Base-by-base conservation (phyloP, 2,113 vertebrate species). In the Epinephelus cyanopodus region DNA sequence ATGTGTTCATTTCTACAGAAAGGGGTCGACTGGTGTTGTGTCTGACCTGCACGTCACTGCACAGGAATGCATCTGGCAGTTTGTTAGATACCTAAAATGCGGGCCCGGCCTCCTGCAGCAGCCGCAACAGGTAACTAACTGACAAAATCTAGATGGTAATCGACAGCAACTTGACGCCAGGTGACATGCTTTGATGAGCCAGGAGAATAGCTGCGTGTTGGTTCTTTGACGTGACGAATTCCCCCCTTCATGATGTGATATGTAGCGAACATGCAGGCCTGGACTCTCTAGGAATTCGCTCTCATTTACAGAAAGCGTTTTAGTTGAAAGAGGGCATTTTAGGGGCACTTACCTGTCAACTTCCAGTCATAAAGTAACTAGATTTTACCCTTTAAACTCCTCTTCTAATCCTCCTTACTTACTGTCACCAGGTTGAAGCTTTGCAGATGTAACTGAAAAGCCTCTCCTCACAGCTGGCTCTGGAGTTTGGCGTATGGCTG, bases 61-160 rank as follows among this genome's bases (percentile, higher is more conserved):
- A n/a, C 61, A 87, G 77, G 84, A 89, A 90, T 87, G 77, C 27
- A 17, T 61, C 75, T 37, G 52, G 60, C 27, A 72, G 61, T 71
- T 72, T 57, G 57, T 85, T 54, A 65, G 14, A 82, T 76, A 79
- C 61, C 80, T 66, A 71, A 74, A 82, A 77, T 71, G 64, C 4
- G 19, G 53, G n/a, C 27, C 33, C 1, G 9, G 11, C 60, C 63
- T 71, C 63, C 17, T 17, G 50, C 33, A 70, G 66, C 50, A 21
- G 45, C 77, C 6, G 33, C 6, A 12, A 69, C 74, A 90, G 77
- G 79, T 85, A 85, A 65, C 39, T 57, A 39, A 23, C 71, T 63
- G 75, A 89, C 80, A 88, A 77, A 72, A 78, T 82, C 75, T 56
- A 80, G 89, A 87, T 91, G 65, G 48, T 77, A 65, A 89, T 90